Percentiles rank a stretch among this genome's conserved stretches.
phyloP scores from a whole-genome alignment of 2,113 vertebrate species.

The Halcyon malimbica region DNA sequence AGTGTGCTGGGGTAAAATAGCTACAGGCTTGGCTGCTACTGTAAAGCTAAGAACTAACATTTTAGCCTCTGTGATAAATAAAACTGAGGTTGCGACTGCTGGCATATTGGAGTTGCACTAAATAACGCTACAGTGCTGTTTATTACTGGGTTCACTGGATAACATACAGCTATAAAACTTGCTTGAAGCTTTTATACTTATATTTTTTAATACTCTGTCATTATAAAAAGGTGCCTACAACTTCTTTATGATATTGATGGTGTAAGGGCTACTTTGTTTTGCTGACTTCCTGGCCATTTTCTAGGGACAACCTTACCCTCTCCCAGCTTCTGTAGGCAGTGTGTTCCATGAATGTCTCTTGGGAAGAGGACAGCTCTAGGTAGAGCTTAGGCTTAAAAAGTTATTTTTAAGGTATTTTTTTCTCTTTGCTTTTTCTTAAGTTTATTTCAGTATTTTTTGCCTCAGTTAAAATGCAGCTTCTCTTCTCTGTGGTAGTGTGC shows the following conservation, averaged over 20 bases:
- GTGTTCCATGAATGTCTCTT: neutral
- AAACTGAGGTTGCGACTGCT: conserved; percentile 16
- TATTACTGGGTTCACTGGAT: conserved; percentile 62
- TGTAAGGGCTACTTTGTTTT: neutral
- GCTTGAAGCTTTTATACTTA: conserved; percentile 57
- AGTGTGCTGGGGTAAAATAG: conserved; percentile 18
- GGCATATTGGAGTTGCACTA: conserved; percentile 55
- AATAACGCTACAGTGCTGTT: conserved; percentile 55
- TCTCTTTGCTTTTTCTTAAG: neutral
- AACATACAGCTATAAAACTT: conserved; percentile 64
- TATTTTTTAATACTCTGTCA: conserved; percentile 35
- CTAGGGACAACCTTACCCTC: neutral
- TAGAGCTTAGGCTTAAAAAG: neutral
- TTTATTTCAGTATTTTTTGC: neutral
- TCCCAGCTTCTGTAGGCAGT: neutral
- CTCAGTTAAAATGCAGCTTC: neutral
- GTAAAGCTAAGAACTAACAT: conserved; percentile 40
- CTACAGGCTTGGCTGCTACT: conserved; percentile 40
- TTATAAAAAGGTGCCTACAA: conserved; percentile 33
- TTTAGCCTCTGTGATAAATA: conserved; percentile 58
- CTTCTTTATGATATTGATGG: conserved; percentile 11
- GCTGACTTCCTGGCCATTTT: neutral
- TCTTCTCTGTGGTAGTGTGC: neutral
- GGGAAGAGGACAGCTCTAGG: neutral
- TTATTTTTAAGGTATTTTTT: neutral